A percentile compares a stretch with the other conserved stretches of the same genome.
Evolutionary conservation across 2,113 vertebrate genomes (phyloP).

Genomic region (Corythoichthys haematopterus): DNA sequence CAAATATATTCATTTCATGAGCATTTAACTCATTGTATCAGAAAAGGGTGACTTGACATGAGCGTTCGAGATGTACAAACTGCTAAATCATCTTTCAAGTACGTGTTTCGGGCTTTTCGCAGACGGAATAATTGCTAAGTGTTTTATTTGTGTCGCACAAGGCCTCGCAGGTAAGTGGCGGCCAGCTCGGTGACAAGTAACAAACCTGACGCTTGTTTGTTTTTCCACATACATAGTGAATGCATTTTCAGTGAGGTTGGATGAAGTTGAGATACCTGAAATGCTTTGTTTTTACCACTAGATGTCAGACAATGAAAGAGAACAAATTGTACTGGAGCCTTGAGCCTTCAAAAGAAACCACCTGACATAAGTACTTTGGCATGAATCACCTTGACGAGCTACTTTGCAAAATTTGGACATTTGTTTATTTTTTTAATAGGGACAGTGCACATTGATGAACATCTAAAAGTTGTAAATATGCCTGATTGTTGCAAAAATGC

Average conservation of each 20-base stretch:
- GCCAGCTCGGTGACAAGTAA: conserved; percentile 15
- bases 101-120: background rate
- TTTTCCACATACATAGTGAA: too few relatives aligned
- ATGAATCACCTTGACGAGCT: too few relatives aligned
- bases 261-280: background rate
- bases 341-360: too few relatives aligned
- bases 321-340: background rate
- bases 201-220: conserved; percentile 45
- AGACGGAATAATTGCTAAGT: conserved; percentile 51
- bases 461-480: too few relatives aligned
- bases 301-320: conserved; percentile 42
- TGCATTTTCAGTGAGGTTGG: background rate
- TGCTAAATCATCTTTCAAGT: background rate
- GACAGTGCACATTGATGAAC: too few relatives aligned
- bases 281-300: conserved; percentile 34
- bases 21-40: conserved; percentile 10
- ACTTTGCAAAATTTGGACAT: too few relatives aligned
- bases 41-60: conserved; percentile 39
- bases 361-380: too few relatives aligned
- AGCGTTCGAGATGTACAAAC: conserved; percentile 15
- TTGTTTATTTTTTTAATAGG: too few relatives aligned
- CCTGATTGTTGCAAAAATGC: too few relatives aligned
- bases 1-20: background rate
- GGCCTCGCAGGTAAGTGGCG: conserved; percentile 62
- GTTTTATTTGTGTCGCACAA: conserved; percentile 49